phyloP scores from a whole-genome alignment of 2,113 vertebrate genomes.

The Nothocercus nigrocapillus region DNA sequence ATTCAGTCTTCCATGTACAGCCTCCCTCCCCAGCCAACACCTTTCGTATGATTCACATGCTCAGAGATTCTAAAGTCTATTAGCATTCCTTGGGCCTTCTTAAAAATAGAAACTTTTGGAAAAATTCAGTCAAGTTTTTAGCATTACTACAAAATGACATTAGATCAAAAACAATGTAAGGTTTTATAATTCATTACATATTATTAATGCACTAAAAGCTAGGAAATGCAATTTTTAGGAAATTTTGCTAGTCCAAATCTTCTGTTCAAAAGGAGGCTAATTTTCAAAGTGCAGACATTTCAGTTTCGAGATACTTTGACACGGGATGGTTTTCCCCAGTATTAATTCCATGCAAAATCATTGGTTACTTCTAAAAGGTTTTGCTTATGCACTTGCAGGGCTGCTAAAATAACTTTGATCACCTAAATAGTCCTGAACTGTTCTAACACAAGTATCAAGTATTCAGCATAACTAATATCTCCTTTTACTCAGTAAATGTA shows the following conservation, averaged over 20 bases:
- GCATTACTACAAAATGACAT: background rate
- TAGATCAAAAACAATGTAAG: background rate
- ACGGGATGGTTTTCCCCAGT: background rate
- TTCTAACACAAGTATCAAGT: background rate
- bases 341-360: background rate
- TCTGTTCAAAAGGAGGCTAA: background rate
- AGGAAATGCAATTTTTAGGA: background rate
- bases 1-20: background rate
- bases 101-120: background rate
- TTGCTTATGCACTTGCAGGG: background rate
- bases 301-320: background rate
- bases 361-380: background rate
- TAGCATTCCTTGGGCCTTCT: background rate
- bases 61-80: background rate
- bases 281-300: background rate
- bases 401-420: background rate
- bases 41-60: background rate
- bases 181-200: background rate
- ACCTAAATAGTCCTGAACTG: background rate
- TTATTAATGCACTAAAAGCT: background rate
- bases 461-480: background rate
- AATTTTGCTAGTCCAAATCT: background rate
- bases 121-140: background rate
- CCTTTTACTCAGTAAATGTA: background rate
- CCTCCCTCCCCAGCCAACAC: background rate